phyloP scores from a whole-genome alignment of 2,113 vertebrate genomes.

The Anarhynchus alexandrinus region DNA sequence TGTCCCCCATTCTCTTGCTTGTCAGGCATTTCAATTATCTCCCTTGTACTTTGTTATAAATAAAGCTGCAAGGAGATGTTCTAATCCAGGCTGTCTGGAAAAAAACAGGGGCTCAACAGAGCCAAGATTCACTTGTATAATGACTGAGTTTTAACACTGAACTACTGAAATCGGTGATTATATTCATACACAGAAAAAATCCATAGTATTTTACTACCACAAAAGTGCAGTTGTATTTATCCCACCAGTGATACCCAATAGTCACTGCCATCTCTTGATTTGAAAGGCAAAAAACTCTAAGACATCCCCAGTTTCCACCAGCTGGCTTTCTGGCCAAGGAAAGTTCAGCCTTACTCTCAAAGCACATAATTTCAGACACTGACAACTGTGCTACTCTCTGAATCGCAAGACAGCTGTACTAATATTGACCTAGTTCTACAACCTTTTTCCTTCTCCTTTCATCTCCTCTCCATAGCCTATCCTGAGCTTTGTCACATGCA shows the following conservation, averaged over 20 bases:
- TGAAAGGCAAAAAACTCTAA: neutral
- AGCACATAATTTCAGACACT: neutral
- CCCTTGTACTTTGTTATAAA: conserved; percentile 11
- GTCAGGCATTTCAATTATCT: conserved; percentile 33
- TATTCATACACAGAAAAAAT: neutral
- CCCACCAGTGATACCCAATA: neutral
- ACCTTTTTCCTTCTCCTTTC: neutral
- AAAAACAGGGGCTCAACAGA: conserved; percentile 8
- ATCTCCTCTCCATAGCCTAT: neutral
- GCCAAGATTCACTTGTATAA: neutral
- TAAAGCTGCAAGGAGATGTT: conserved; percentile 14
- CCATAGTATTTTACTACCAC: neutral
- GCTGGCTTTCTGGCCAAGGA: neutral
- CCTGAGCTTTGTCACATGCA: neutral
- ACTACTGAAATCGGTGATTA: neutral
- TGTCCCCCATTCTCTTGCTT: conserved; percentile 4
- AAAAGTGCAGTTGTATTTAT: neutral
- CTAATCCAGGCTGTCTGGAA: neutral
- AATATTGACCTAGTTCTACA: neutral
- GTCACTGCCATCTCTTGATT: neutral
- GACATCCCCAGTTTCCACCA: neutral
- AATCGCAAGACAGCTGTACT: neutral
- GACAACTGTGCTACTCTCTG: neutral
- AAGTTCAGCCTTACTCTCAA: neutral
- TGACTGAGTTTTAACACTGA: neutral